These are phyloP conservation scores for Meliscaeva auricollis DNA, from an alignment of 2,888 invertebrate species.

Conservation along the genomic window DNA sequence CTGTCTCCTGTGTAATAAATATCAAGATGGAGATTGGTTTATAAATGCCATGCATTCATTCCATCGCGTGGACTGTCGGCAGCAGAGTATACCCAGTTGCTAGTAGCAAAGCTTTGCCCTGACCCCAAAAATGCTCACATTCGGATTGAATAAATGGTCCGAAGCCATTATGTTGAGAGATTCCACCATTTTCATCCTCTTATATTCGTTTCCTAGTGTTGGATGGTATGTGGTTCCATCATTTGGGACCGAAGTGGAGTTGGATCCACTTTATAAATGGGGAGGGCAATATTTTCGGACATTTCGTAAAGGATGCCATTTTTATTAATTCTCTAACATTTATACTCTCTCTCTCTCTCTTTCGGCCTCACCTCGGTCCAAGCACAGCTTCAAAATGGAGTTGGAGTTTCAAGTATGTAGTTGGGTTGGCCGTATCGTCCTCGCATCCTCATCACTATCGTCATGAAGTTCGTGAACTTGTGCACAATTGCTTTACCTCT, in stretches of 20 bases:
- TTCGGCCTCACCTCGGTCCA: constrained; percentile 16
- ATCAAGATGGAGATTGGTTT: constrained; percentile 75
- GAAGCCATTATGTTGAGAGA: constrained; percentile 77
- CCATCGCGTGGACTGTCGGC: constrained; percentile 55
- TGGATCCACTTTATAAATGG: constrained; percentile 73
- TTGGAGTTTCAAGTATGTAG: constrained; percentile 7
- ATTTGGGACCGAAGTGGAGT: constrained; percentile 28
- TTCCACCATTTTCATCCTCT: constrained; percentile 49
- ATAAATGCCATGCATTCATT: constrained; percentile 74
- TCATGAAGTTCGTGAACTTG: constrained; percentile 28
- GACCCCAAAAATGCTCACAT: constrained; percentile 63
- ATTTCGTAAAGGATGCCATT: constrained; percentile 73
- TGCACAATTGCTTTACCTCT: neutral
- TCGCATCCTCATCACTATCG: too few relatives aligned
- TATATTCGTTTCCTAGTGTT: neutral
- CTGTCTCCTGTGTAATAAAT: constrained; percentile 74
- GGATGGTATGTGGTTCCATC: constrained; percentile 37
- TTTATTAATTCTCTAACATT: constrained; percentile 77
- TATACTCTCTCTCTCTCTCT: constrained; percentile 49
- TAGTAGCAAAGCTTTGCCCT: constrained; percentile 14
- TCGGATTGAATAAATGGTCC: constrained; percentile 76
- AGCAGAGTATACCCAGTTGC: constrained; percentile 27
- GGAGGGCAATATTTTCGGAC: constrained; percentile 73
- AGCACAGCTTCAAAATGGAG: constrained; percentile 27
- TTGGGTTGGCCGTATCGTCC: neutral